Evolutionary conservation across 2,888 invertebrate genomes (phyloP).

Genomic region (Drosophila subsilvestris): DNA sequence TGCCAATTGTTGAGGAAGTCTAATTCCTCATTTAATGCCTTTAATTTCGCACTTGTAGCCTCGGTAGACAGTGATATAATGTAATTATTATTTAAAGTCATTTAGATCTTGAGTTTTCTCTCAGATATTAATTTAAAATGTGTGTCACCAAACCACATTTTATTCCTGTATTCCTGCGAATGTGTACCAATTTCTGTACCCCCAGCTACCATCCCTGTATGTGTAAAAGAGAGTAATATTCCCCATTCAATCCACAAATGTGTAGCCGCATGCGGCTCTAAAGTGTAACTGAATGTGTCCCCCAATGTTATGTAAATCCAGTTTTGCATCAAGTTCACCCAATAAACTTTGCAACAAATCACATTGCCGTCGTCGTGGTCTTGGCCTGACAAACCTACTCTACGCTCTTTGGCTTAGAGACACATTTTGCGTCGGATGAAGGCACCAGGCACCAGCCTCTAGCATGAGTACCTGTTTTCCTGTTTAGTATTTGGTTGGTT

Average conservation of each 20-base stretch:
- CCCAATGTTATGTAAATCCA: constrained; percentile 48
- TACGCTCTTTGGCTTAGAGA: constrained; percentile 29
- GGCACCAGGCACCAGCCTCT: not conserved
- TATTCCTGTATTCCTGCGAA: no score
- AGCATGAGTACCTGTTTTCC: constrained; percentile 47
- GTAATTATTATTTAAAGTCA: no score
- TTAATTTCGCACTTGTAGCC: not conserved
- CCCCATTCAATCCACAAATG: not conserved
- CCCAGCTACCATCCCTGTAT: not conserved
- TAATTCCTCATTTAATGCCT: not conserved
- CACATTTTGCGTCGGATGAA: constrained; percentile 52
- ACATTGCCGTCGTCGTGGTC: constrained; percentile 33
- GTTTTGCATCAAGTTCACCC: constrained; percentile 77
- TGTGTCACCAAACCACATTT: not conserved
- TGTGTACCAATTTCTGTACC: no score
- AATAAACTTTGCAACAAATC: constrained; percentile 73
- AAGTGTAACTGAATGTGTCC: constrained; percentile 14
- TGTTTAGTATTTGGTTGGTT: constrained; percentile 33
- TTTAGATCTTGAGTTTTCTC: no score
- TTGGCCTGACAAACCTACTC: constrained; percentile 41
- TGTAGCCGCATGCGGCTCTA: not conserved
- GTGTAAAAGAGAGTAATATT: not conserved
- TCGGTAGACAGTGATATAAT: no score
- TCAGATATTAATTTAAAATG: no score
- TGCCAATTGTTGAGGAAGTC: not conserved